Evolutionary conservation across 1,140 invertebrate species (phyloP).

Genomic region (Anthonomus grandis): DNA sequence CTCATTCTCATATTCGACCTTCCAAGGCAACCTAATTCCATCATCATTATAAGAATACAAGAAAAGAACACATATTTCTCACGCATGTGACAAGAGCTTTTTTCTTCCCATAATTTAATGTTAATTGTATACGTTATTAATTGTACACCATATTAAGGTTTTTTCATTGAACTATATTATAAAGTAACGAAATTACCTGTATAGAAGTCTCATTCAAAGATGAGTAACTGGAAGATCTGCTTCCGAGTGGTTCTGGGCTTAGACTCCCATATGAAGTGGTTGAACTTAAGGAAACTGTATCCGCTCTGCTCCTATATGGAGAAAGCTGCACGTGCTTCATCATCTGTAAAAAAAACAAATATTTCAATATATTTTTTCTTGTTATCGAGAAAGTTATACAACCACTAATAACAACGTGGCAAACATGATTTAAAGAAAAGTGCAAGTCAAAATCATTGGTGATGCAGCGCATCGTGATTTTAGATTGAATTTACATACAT

Average conservation of each 20-base stretch:
- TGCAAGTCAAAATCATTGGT: no score
- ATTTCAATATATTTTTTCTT: not conserved
- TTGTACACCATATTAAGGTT: conserved; percentile 1
- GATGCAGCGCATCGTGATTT: conserved; percentile 9
- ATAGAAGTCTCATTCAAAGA: conserved; percentile 54
- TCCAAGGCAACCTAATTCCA: conserved; percentile 37
- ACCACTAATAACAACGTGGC: no score
- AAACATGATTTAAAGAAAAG: no score
- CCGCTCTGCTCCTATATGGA: conserved; percentile 72
- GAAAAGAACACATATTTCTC: conserved; percentile 31
- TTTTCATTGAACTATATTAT: not conserved
- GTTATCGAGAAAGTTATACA: no score
- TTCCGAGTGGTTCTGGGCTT: conserved; percentile 57
- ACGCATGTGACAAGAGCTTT: conserved; percentile 30
- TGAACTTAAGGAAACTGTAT: conserved; percentile 77
- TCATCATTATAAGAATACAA: no score
- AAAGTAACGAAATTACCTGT: conserved; percentile 48
- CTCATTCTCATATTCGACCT: no score
- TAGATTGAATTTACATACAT: not conserved
- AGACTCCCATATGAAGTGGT: conserved; percentile 65
- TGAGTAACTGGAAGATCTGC: conserved; percentile 60
- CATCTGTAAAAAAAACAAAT: conserved; percentile 60
- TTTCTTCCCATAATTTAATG: conserved; percentile 22
- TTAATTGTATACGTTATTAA: conserved; percentile 11
- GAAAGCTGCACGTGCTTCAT: conserved; percentile 87